A percentile compares a stretch with the other conserved stretches of the same genome.
Evolutionary conservation across 23 tunicate genomes (phyloP).

Genomic region (Styela clava): DNA sequence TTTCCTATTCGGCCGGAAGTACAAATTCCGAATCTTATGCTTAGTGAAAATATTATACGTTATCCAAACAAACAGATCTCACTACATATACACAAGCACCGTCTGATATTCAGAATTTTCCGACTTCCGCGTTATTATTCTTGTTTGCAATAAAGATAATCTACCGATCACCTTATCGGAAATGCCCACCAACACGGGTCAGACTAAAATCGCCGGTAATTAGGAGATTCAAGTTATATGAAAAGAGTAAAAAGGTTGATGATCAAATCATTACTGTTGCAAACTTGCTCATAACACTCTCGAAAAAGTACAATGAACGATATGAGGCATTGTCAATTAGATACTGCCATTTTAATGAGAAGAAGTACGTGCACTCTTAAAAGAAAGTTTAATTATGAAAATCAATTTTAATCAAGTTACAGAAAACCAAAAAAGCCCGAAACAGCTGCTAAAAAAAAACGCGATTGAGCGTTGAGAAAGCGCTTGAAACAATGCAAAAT

Average conservation of each 20-base stretch:
- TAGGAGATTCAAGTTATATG: no score
- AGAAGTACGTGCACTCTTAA: no score
- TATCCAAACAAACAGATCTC: background rate
- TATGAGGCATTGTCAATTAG: background rate
- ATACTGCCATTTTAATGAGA: background rate
- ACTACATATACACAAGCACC: background rate
- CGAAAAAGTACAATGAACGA: no score
- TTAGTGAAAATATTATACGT: no score
- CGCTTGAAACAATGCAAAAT: conserved; percentile 33
- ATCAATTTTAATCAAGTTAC: background rate
- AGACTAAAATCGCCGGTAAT: background rate
- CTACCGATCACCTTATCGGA: background rate
- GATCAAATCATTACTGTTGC: background rate
- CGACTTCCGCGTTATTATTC: background rate
- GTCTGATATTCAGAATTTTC: background rate
- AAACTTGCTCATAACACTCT: no score
- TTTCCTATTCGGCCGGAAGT: no score
- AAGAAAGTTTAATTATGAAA: background rate
- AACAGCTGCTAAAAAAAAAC: conserved; percentile 28
- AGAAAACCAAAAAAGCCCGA: background rate
- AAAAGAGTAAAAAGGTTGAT: background rate
- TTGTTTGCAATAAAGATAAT: background rate
- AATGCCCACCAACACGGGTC: background rate
- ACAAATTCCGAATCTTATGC: no score
- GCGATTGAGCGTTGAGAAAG: conserved; percentile 31